Conservation (phyloP, 2,113 vertebrate genomes). For the Pantherophis guttatus region DNA sequence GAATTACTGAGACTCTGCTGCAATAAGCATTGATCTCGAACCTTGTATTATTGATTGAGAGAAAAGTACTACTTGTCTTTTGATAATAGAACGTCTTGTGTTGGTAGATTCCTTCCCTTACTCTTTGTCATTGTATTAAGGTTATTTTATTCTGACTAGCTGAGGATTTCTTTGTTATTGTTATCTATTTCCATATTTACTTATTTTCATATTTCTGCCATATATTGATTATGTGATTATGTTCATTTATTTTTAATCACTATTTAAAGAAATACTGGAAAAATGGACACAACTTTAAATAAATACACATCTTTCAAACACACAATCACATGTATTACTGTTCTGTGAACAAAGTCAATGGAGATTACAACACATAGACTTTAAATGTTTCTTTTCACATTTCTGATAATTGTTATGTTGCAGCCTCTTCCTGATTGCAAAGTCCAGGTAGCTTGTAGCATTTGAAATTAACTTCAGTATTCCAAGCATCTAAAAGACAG, state of each 20-base stretch:
- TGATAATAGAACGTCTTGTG: not conserved
- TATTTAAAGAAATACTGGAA: not conserved
- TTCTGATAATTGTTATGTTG: not conserved
- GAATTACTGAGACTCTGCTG: not conserved
- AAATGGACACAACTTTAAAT: not conserved
- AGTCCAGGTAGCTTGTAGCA: not conserved
- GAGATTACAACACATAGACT: not conserved
- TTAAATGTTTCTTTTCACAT: not conserved
- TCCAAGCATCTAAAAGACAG: not conserved
- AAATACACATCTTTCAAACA: not conserved
- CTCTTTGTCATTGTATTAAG: not conserved
- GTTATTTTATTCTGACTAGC: not conserved
- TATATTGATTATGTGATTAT: not conserved
- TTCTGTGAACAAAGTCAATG: not conserved
- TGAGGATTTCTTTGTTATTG: not conserved
- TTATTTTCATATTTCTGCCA: not conserved
- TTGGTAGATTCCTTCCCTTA: not conserved
- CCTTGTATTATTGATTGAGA: not conserved
- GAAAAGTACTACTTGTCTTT: not conserved
- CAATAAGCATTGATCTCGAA: not conserved
- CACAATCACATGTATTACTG: not conserved
- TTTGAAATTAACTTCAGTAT: not conserved
- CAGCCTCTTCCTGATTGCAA: not conserved
- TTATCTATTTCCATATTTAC: not conserved
- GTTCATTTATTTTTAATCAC: not conserved